Percentiles rank a stretch among this genome's conserved stretches.
Conservation (phyloP, 2,797 vertebrate species). For the Pelodytes ibericus region DNA sequence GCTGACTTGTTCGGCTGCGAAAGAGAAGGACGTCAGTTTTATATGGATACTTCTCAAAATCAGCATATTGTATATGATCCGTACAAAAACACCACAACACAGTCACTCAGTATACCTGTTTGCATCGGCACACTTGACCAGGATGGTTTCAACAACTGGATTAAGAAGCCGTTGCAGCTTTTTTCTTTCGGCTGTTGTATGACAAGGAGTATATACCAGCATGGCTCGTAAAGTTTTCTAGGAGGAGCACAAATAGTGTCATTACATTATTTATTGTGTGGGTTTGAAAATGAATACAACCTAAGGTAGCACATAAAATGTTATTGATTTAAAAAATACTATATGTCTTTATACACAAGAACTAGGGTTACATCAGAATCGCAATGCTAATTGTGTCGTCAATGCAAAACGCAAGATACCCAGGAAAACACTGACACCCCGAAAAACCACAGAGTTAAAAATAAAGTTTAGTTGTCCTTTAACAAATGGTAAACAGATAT, state of each 20-base stretch:
- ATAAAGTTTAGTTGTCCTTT: no score
- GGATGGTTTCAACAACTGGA: slow-evolving; percentile 86
- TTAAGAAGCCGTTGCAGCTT: slow-evolving; percentile 84
- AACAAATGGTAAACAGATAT: no score
- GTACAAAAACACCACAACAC: neutral
- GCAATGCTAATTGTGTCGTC: no score
- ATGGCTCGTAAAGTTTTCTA: slow-evolving; percentile 91
- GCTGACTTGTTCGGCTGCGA: slow-evolving; percentile 85
- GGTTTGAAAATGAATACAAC: no score
- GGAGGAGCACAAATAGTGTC: neutral
- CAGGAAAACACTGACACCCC: no score
- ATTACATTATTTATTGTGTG: neutral
- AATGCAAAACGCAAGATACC: no score
- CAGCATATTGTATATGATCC: neutral
- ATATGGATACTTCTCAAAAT: neutral
- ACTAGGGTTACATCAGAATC: no score
- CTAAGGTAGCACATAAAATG: no score
- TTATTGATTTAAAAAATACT: no score
- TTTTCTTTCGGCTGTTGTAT: slow-evolving; percentile 77
- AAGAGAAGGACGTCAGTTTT: neutral
- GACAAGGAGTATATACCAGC: slow-evolving; percentile 89
- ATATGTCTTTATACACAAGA: no score
- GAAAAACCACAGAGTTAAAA: no score
- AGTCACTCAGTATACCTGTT: slow-evolving; percentile 74
- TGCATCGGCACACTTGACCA: slow-evolving; percentile 88